Base-by-base conservation (phyloP, 2,113 vertebrate species). In the Mionectes macconnelli region DNA sequence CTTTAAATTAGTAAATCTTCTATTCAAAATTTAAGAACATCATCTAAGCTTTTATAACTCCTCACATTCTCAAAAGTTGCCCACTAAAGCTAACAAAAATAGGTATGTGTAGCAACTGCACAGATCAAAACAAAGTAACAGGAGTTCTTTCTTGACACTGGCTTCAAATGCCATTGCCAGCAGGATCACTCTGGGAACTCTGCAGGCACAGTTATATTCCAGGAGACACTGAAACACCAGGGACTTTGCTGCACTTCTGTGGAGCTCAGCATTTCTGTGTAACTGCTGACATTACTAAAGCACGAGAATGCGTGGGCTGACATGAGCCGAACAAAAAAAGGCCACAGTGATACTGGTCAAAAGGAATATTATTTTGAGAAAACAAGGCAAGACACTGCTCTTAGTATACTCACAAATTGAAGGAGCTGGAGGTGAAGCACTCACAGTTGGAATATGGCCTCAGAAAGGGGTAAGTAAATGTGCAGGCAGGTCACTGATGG, bases 91-190 rank as follows among this genome's bases (percentile, higher is more conserved):
- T 88, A 33, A 83, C 0, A 2, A 60, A 89, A 87, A 50, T 18
- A 57, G 39, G 0, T 60, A 39, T 0, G 0, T n/a, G 40, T 23
- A 84, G n/a, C 17, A 77, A 53, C 24, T 81, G 45, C 13, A 22
- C 12, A 57, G 42, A 40, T 49, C 55, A 33, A 49, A 60, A 9
- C 17, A 33, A 84, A 69, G 5, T 35, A 45, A 37, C 5, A 37
- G 28, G 37, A 37, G 19, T 30, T 77, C 23, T 14, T 66, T 62
- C 47, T 52, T n/a, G 57, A 8, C 4, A 2, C 13, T 39, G 16
- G 22, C 35, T 72, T 75, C 73, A 74, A 57, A 64, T 40, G 64
- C 49, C 14, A 7, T 22, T 7, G 6, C n/a, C 73, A 53, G 59
- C 40, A 77, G 80, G 73, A 35, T 6, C 56, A 27, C 55, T 73